Base-by-base conservation (phyloP, 2,797 vertebrate species). In the Philypnodon macrostomus region DNA sequence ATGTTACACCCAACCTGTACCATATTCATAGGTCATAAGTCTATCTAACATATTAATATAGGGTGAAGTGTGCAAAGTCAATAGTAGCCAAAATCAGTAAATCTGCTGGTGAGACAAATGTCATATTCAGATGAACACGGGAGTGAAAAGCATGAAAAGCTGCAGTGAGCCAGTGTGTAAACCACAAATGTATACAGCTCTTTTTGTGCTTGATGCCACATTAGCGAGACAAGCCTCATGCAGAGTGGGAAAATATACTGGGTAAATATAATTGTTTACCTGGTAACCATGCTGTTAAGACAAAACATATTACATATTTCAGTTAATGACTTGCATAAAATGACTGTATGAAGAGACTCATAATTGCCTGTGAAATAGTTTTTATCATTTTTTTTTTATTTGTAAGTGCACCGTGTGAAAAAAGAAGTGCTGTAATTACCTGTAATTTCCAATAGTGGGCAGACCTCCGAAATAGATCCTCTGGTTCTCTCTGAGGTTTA, bases 401-500 rank as follows among this genome's bases (percentile, higher is more conserved):
- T 14, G 5, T 15, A 1, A 33, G 32, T 33, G 13, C n/a, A 32
- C n/a, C n/a, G n/a, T 10, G 9, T 29, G 3, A 13, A 14, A 12
- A 11, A 9, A 23, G 26, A 40, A 13, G n/a, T 6, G 27, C 8
- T 50, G 39, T 42, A 30, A 46, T 7, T 90, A 99, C 97, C 97
- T 98, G 84, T 97, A 89, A 71, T 93, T 96, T 75, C 92, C 91
- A 40, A 92, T 73, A 0, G 90, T 92, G 37, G 95, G 95, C 67
- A 98, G 77, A 29, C 97, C 97, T 47, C 95, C 96, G 67, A 99
- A 98, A 86, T 94, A 97, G 66, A 99, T 97, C 79, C 90, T 95
- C 61, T 98, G 95, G 4, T 92, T 85, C 13, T 91, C 88, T 82
- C 90, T 93, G 47, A 99, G 87, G 79, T 98, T 98, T 47, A 99